These are phyloP conservation scores for Gryllus longicercus DNA, from an alignment of 2,888 invertebrate species.

Conservation along the genomic window DNA sequence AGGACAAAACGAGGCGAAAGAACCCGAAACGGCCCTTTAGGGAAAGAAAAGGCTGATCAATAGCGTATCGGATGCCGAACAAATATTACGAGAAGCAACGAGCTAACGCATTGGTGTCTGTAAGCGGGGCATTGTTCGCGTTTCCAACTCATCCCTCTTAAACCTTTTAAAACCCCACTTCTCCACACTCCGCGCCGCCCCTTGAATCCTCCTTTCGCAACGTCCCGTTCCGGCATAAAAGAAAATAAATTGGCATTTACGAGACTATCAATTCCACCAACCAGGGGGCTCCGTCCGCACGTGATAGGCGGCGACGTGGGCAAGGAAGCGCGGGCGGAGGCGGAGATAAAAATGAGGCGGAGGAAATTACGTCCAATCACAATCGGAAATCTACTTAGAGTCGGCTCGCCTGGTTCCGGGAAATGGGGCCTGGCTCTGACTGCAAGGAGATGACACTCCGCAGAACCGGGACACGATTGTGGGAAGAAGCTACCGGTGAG, in stretches of 20 bases:
- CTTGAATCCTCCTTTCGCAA: too few species aligned
- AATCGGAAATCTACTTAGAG: constrained; percentile 2
- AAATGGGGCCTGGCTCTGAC: too few species aligned
- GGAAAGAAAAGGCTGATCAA: not conserved
- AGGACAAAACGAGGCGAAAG: not conserved
- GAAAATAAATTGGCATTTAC: constrained; percentile 17
- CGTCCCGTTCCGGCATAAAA: not conserved
- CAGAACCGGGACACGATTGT: too few species aligned
- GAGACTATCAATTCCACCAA: not conserved
- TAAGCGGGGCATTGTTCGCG: not conserved
- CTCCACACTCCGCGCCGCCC: not conserved
- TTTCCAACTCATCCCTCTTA: not conserved
- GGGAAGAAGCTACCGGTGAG: too few species aligned
- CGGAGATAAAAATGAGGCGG: too few species aligned
- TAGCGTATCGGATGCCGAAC: not conserved
- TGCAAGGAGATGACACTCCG: too few species aligned
- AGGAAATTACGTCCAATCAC: not conserved
- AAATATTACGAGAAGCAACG: not conserved
- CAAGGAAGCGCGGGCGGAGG: too few species aligned
- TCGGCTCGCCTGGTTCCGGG: not conserved
- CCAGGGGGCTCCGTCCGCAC: not conserved
- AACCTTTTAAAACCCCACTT: not conserved
- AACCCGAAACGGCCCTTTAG: not conserved
- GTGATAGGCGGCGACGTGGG: not conserved
- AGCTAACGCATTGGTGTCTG: not conserved